Base-by-base conservation (phyloP, 2,113 vertebrate genomes). In the Nothoprocta pentlandii region DNA sequence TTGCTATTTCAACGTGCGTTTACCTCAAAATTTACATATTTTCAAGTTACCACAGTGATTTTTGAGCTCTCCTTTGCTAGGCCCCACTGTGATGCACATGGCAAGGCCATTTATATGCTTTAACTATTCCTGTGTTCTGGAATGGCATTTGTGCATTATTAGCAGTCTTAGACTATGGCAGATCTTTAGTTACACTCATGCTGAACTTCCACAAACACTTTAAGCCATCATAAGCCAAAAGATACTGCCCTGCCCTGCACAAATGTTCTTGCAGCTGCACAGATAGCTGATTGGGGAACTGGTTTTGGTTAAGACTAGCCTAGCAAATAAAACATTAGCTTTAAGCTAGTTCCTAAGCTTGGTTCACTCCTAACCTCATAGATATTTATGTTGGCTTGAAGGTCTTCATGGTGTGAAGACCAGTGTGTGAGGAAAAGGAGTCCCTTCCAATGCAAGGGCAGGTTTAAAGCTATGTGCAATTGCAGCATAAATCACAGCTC, bases 61-160 rank as follows among this genome's bases (percentile, higher is more conserved):
- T 76, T 79, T 62, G 41, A 92, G 83, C 91, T 91, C 41, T 92
- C 79, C 85, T 92, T 41, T 59, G 49, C 8, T 6, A 91, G 92
- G 92, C 84, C 91, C 56, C 87, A 51, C 2, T 62, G 36, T 26
- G 47, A 51, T 70, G 78, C 95, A 92, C 63, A 59, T 92, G 74
- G 79, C 81, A 69, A 47, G 85, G 67, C 89, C 93, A 89, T 96
- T 93, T 82, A 82, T 92, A 63, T 56, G 49, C 87, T 91, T 89
- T 70, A 87, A 83, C 89, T 94, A 95, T 96, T 93, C 91, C 81
- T 94, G 93, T 91, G 82, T 30, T 70, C 87, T 75, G 95, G 94
- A 97, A 95, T 95, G 94, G 95, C 93, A 96, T 96, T 26, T 91
- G 87, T 87, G 94, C 87, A 95, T 96, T 93, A 97, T 87, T 80